Evolutionary conservation across 1,140 invertebrate genomes (phyloP), one percentile per base, ranked within the genome.

Genomic region (Linepithema humile): DNA sequence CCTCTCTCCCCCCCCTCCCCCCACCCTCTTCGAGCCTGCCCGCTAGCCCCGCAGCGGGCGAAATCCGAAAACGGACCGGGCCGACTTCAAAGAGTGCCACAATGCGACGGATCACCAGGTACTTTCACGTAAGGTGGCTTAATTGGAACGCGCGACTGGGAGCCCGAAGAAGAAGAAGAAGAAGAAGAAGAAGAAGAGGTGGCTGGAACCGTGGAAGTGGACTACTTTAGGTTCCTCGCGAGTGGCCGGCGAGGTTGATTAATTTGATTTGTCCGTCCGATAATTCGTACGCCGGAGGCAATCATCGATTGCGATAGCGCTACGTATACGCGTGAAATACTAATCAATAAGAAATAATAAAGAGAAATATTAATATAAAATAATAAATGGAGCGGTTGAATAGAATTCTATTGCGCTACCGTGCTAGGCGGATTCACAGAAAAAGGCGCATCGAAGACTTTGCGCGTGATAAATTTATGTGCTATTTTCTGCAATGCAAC

Each of bases 21-120:
- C 50, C 38, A 48, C 43, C 26, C 59, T 38, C 59, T 35, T 17
- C 17, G 26, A 6, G 2, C 26, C 38, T 38, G n/a, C 64, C 48
- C 43, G 17, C 7, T 60, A 29, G 7, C 64, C 23, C 43, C 15
- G 12, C 75, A 17, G 59, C 70, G 67, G 78, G 59, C 70, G 67
- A 72, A 85, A 88, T 88, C 57, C 57, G 78, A 83, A 89, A 88
- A 88, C 60, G 82, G 48, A 85, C 83, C 20, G 82, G 74, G 20
- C 48, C 35, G 60, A 45, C 69, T 78, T 85, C 85, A 88, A 88
- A 74, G 72, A 50, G 73, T 2, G 29, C 69, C 35, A 43, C 23
- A 50, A 12, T 73, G 69, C 59, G 48, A 57, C 57, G 55, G 85
- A 78, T 78, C 64, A 67, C 69, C 48, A 70, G 48, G 40, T 78